Percentiles rank a stretch among this genome's conserved stretches.
Evolutionary conservation across 2,888 invertebrate genomes (phyloP).

Genomic region (Cryptocephalus primarius): DNA sequence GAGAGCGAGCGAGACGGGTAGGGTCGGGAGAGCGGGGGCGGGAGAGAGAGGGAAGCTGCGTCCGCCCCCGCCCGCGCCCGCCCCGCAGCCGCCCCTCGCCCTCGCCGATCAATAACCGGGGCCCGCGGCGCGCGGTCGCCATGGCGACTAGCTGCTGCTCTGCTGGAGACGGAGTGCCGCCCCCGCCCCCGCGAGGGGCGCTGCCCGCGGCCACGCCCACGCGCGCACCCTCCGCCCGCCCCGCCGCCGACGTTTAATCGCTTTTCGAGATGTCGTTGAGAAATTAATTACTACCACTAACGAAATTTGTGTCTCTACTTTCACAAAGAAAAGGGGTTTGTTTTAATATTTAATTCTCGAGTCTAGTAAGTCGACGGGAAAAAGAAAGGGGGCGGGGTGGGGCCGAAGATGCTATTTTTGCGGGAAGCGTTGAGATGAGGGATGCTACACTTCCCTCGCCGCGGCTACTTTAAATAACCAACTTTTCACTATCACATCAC

Average conservation of each 20-base stretch:
- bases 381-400: too few relatives aligned
- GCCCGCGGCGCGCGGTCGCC: neutral
- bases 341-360: slow-evolving; percentile 5
- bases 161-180: slow-evolving; percentile 1
- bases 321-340: slow-evolving; percentile 6
- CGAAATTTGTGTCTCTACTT: slow-evolving; percentile 20
- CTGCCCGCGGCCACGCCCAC: neutral
- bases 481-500: too few relatives aligned
- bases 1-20: too few relatives aligned
- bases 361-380: too few relatives aligned
- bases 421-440: too few relatives aligned
- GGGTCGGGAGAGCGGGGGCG: too few relatives aligned
- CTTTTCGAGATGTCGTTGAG: slow-evolving; percentile 31
- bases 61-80: too few relatives aligned
- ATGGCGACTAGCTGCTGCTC: neutral
- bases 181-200: slow-evolving; percentile 2
- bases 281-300: slow-evolving; percentile 30
- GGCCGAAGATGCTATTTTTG: too few relatives aligned
- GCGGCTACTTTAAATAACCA: too few relatives aligned
- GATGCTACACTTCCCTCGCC: too few relatives aligned
- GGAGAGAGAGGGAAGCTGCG: too few relatives aligned
- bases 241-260: slow-evolving; percentile 21
- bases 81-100: neutral
- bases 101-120: neutral
- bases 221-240: neutral